Conservation (phyloP, 2,888 invertebrate genomes). For the Auanema sp. region DNA sequence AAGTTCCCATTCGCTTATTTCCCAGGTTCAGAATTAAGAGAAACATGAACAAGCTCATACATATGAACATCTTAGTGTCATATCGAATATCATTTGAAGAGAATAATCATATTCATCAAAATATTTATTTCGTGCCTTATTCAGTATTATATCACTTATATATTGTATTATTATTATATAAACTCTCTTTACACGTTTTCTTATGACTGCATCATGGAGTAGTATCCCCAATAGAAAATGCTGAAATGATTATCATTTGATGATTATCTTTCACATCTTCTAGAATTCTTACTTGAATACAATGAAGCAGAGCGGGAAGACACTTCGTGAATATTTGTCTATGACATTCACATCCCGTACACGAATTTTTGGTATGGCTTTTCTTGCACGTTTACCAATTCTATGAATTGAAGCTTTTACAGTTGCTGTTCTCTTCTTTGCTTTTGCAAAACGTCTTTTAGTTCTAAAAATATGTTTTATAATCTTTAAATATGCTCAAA, state of each 20-base stretch:
- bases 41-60: too few species aligned
- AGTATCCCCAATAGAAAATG: constrained; percentile 56
- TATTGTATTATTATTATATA: too few species aligned
- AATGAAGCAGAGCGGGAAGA: constrained; percentile 92
- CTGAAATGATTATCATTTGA: constrained; percentile 28
- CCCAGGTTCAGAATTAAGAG: too few species aligned
- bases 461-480: constrained; percentile 16
- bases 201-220: constrained; percentile 23
- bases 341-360: constrained; percentile 94
- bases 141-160: too few species aligned
- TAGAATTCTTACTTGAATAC: constrained; percentile 86
- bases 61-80: too few species aligned
- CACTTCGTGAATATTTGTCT: constrained; percentile 91
- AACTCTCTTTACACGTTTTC: too few species aligned
- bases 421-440: constrained; percentile 28
- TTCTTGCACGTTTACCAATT: constrained; percentile 29
- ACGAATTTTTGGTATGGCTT: constrained; percentile 42
- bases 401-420: constrained; percentile 37
- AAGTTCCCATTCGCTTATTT: too few species aligned
- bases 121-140: too few species aligned
- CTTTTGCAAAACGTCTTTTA: constrained; percentile 34
- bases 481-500: neutral
- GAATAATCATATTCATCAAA: too few species aligned
- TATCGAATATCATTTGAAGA: too few species aligned
- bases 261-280: neutral